Conservation (phyloP, 2,113 vertebrate species). For the Pangasianodon gigas region DNA sequence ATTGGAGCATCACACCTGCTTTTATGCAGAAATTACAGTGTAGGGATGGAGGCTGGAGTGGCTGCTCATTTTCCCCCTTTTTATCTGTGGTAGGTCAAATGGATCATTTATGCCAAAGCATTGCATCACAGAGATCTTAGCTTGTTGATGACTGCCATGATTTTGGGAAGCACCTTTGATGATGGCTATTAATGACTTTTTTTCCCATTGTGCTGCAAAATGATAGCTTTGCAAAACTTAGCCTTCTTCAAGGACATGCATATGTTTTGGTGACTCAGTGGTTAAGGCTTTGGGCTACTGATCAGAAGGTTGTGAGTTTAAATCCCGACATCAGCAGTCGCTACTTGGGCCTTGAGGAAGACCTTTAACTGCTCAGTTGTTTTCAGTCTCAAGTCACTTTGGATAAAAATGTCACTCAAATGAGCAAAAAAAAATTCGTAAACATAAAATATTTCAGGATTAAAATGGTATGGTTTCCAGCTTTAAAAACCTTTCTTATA, state of each 20-base stretch:
- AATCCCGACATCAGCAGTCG: neutral
- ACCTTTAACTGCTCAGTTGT: neutral
- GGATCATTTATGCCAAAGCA: conserved; percentile 42
- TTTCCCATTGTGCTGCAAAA: neutral
- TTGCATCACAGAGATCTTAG: neutral
- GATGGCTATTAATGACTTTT: neutral
- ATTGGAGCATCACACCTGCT: conserved; percentile 72
- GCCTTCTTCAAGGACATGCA: neutral
- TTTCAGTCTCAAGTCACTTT: neutral
- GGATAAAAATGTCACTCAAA: neutral
- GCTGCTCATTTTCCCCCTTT: conserved; percentile 60
- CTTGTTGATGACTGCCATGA: neutral
- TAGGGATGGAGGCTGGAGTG: conserved; percentile 52
- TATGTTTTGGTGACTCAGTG: neutral
- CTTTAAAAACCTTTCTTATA: neutral
- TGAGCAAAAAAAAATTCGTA: neutral
- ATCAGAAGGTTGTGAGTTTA: neutral
- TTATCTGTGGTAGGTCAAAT: conserved; percentile 70
- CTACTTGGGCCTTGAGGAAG: neutral
- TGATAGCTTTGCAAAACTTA: neutral
- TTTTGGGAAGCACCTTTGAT: neutral
- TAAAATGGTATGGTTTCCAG: neutral
- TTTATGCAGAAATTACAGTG: conserved; percentile 70
- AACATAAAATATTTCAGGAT: neutral
- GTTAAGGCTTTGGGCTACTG: neutral